Base-by-base conservation (phyloP, 2,113 vertebrate genomes). In the Cisticola juncidis region DNA sequence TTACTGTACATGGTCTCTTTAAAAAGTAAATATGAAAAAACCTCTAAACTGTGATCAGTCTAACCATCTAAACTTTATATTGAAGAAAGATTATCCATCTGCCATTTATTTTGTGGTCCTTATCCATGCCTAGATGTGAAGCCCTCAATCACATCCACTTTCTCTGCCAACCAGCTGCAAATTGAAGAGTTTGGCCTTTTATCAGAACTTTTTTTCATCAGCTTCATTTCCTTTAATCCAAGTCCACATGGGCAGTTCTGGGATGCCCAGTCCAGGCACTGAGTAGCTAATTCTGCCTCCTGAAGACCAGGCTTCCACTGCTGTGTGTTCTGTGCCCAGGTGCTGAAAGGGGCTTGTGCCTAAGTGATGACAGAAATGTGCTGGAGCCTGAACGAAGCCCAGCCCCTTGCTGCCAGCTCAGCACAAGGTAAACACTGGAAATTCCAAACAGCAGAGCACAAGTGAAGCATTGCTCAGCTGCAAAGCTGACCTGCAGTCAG, bases 261-360 rank as follows among this genome's bases (percentile, higher is more conserved):
- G 68, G 47, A 70, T 80, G 47, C 33, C 24, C n/a, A 44, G 25
- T 21, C 35, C 6, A 5, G 23, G 53, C 36, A 54, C 14, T 24
- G 61, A 53, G 42, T 4, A 31, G 14, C 8, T 69, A 29, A 22
- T 62, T 82, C 51, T 91, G 68, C 12, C 53, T 86, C 40, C 65
- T 80, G 57, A n/a, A 0, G 0, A 36, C 24, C 25, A 31, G 74
- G 33, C 4, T 80, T 14, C 28, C 54, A 3, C 50, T 4, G 13
- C 26, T 68, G 24, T 12, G 1, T 0, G 1, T 15, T 73, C 85
- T 62, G 74, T 88, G 71, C 65, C 61, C 48, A 31, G 68, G 61
- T 14, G 61, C 42, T 81, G 81, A 79, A 82, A 90, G 70, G 35
- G 5, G 6, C n/a, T 85, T 85, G 61, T 65, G 78, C 44, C 42